Percentiles rank a stretch among this genome's conserved stretches.
Conservation (phyloP, 2,888 invertebrate genomes). For the Mylabris sibirica region DNA sequence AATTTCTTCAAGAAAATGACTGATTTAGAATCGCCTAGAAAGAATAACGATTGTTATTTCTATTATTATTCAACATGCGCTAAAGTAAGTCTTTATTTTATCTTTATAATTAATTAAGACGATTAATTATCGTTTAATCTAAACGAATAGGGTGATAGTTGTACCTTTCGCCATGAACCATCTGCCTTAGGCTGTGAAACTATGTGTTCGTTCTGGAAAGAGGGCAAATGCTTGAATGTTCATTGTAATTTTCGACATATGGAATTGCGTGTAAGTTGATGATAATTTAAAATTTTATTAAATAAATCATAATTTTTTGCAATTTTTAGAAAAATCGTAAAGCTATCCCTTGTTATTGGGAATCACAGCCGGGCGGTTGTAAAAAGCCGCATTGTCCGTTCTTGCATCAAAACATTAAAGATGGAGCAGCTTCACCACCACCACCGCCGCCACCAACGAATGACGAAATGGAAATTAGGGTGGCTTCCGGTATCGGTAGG, state of each 20-base stretch:
- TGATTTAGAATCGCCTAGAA: slow-evolving; percentile 74
- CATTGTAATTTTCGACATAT: slow-evolving; percentile 86
- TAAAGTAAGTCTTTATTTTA: slow-evolving; percentile 69
- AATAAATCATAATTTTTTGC: not conserved
- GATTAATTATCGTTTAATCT: not conserved
- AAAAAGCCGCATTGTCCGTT: slow-evolving; percentile 86
- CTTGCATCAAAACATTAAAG: slow-evolving; percentile 68
- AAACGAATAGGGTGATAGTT: slow-evolving; percentile 73
- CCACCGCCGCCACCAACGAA: slow-evolving; percentile 9
- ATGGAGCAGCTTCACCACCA: slow-evolving; percentile 25
- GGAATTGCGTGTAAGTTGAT: slow-evolving; percentile 74
- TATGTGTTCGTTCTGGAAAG: slow-evolving; percentile 83
- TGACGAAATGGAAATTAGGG: slow-evolving; percentile 40
- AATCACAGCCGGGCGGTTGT: slow-evolving; percentile 84
- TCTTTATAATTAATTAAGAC: slow-evolving; percentile 13
- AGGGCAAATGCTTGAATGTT: slow-evolving; percentile 79
- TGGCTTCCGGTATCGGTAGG: slow-evolving; percentile 31
- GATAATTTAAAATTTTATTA: not conserved
- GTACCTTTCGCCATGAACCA: slow-evolving; percentile 85
- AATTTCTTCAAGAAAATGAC: slow-evolving; percentile 62
- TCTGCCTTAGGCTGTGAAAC: slow-evolving; percentile 83
- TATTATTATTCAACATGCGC: slow-evolving; percentile 87
- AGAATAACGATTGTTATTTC: slow-evolving; percentile 88
- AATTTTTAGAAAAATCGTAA: slow-evolving; percentile 77
- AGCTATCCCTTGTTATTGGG: slow-evolving; percentile 87